Evolutionary conservation across 2,888 invertebrate species (phyloP), one percentile per base, ranked within the genome.

Genomic region (Abrostola triplasia): DNA sequence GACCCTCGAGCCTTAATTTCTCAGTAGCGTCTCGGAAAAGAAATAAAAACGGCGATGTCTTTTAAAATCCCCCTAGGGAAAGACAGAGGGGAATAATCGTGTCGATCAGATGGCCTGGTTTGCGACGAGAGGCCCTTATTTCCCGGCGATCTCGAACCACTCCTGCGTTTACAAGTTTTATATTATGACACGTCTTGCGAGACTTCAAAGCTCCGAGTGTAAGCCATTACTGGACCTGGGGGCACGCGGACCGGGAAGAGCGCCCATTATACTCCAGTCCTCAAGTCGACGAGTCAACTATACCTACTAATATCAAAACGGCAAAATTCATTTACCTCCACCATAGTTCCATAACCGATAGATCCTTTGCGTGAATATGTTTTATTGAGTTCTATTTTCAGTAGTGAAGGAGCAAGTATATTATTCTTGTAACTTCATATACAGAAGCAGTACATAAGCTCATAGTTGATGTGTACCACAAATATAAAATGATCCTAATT

Each of bases 61-160:
- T 67, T 79, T 70, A 67, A 72, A 75, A 72, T 61, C 56, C 62
- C 70, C 58, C 57, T 42, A 73, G 71, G 71, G 70, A 55, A 59
- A 55, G 56, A 57, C 59, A 69, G 68, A 70, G 70, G 70, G 67
- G 59, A 77, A 76, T 83, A 81, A 81, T 82, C 77, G 80, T 76
- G 80, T 81, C 81, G 83, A 88, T 88, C 85, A 80, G 86, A 87
- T 86, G 89, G 78, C 89, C 90, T 84, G 87, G 84, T 89, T 90
- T 78, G 62, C 66, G 71, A 67, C 67, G 67, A 89, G 88, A 77
- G 88, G 80, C 82, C 50, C 86, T 88, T 79, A 77, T 81, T 79
- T 69, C 70, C 57, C 59, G 61, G 47, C 75, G 77, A 77, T 79
- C 84, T 81, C 77, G 77, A 73, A 86, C 76, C 82, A 76, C 88